A percentile compares a stretch with the other conserved stretches of the same genome.
Evolutionary conservation across 2,113 vertebrate species (phyloP).

Genomic region (Tragelaphus scriptus): DNA sequence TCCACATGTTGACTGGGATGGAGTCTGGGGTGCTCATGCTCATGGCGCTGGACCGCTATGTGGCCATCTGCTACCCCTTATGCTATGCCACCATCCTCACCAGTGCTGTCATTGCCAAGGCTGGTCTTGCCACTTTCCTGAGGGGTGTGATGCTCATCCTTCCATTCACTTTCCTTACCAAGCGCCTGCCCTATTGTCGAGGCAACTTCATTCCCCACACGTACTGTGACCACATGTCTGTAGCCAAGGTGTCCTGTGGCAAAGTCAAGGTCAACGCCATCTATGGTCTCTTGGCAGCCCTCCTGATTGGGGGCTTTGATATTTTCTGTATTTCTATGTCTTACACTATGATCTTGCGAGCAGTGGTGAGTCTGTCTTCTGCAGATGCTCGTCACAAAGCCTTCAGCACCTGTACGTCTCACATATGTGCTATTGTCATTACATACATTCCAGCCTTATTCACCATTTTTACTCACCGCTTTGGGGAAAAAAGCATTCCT

Average conservation of each 20-base stretch:
- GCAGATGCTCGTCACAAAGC: not conserved
- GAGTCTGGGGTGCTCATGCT: not conserved
- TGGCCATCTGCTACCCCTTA: too few relatives aligned
- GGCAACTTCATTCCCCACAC: conserved; percentile 48
- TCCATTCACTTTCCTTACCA: conserved; percentile 54
- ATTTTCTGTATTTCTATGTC: conserved; percentile 27
- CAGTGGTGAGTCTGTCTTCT: conserved; percentile 19
- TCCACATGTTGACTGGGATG: conserved; percentile 53
- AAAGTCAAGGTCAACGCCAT: not conserved
- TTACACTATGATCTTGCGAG: conserved; percentile 37
- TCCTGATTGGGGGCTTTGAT: conserved; percentile 21
- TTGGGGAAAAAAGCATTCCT: conserved; percentile 10
- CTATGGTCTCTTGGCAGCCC: conserved; percentile 42
- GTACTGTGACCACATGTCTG: conserved; percentile 56
- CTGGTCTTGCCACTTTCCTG: not conserved
- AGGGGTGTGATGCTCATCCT: conserved; percentile 35
- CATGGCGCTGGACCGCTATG: too few relatives aligned
- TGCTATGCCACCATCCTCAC: too few relatives aligned
- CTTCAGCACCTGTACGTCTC: not conserved
- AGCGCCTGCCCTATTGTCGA: conserved; percentile 41
- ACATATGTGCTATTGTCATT: not conserved
- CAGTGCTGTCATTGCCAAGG: too few relatives aligned
- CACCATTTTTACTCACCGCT: conserved; percentile 23
- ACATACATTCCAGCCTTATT: conserved; percentile 38
- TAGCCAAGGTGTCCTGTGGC: conserved; percentile 40